Percentiles rank a stretch among this genome's conserved stretches.
Conservation (phyloP, 2,888 invertebrate genomes). For the Erpobdella octoculata region DNA sequence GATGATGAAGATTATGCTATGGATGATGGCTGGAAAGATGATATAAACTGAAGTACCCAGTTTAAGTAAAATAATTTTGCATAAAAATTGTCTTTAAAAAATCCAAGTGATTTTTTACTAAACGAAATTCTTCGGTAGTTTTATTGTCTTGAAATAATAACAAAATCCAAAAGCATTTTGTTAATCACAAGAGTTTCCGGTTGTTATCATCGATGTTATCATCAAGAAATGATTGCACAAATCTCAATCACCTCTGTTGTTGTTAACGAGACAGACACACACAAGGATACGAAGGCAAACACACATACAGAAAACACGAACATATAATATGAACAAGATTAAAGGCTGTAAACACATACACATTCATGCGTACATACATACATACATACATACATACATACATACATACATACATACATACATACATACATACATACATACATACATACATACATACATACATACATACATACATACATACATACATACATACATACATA, state of each 20-base stretch:
- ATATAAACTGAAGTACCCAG: no score
- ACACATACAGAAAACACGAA: neutral
- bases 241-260: neutral
- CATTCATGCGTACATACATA: no score
- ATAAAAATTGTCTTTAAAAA: no score
- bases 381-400: neutral
- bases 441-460: neutral
- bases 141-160: no score
- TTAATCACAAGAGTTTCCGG: no score
- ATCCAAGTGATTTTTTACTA: no score
- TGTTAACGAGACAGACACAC: neutral
- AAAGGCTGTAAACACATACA: neutral
- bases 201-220: neutral
- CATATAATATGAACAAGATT: no score
- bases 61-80: no score
- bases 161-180: no score
- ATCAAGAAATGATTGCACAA: neutral
- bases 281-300: neutral
- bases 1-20: no score
- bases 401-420: neutral
- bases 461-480: constrained; percentile 5
- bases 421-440: constrained; percentile 4
- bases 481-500: neutral
- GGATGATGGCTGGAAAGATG: no score
- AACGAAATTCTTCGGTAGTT: no score